Evolutionary conservation across 2,888 invertebrate genomes (phyloP).

Genomic region (Perizoma affinitatum): DNA sequence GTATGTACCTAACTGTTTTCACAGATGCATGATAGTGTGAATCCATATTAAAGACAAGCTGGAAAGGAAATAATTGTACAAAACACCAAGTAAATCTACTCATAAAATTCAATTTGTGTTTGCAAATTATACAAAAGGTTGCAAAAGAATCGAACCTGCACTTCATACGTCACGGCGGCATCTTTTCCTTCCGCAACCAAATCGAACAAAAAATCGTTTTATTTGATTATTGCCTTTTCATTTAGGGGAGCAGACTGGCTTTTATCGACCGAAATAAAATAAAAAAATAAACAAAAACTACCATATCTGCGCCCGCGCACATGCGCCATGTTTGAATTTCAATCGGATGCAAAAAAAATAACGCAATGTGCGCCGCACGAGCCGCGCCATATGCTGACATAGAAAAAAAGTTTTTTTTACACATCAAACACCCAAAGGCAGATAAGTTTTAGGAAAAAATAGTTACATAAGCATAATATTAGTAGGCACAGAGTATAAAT

Average conservation of each 20-base stretch:
- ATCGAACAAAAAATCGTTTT: constrained; percentile 44
- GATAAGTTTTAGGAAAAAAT: constrained; percentile 75
- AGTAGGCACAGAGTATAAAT: constrained; percentile 63
- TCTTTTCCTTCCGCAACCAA: constrained; percentile 19
- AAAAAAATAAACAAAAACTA: constrained; percentile 62
- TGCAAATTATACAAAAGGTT: neutral
- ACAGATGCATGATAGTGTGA: too few relatives aligned
- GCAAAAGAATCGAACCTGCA: constrained; percentile 13
- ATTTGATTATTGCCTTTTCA: constrained; percentile 58
- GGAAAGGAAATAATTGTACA: neutral
- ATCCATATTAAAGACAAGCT: constrained; percentile 20
- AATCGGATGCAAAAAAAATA: constrained; percentile 82
- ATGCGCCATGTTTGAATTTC: constrained; percentile 76
- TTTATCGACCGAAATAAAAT: constrained; percentile 53
- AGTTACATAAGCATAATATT: constrained; percentile 82
- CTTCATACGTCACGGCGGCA: constrained; percentile 12
- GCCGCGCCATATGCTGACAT: constrained; percentile 69
- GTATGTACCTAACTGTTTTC: too few relatives aligned
- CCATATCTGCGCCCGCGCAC: constrained; percentile 67
- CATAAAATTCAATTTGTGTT: too few relatives aligned
- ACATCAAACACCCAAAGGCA: constrained; percentile 71
- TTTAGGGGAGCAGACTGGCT: constrained; percentile 50
- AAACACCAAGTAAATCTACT: too few relatives aligned
- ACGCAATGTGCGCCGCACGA: constrained; percentile 81
- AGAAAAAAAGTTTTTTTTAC: constrained; percentile 67